Evolutionary conservation across 2,113 vertebrate species (phyloP), one percentile per base, ranked within the genome.

Genomic region (Crypturellus undulatus): DNA sequence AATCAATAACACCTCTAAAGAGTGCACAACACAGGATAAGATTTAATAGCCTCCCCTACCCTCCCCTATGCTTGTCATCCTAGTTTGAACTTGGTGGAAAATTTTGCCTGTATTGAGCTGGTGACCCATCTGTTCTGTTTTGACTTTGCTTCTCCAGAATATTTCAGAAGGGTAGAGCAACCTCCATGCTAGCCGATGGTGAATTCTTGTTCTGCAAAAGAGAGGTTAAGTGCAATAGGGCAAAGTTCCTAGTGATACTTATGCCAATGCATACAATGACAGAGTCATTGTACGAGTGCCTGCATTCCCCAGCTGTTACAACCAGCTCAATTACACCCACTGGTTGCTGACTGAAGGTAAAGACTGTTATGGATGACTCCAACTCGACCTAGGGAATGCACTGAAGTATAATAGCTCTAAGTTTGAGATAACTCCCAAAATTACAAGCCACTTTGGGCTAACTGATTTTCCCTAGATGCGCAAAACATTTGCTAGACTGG

Each of bases 231-330:
- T 2, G 2, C 59, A 87, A 62, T 0, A 89, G 26, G 76, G 68
- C 64, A 90, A 77, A 90, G 73, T 70, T 92, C 76, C 92, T 94
- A 80, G 42, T 4, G 16, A 10, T 63, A 26, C 47, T 83, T 70
- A 34, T 25, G 40, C 88, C 92, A 92, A 42, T 32, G 76, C 59
- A 80, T 75, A 92, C 68, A 94, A 51, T 78, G 93, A 70, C 65
- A 65, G 0, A 7, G 81, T 49, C 20, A 9, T 32, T 88, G 76
- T 65, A 85, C 2, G 2, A 82, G 70, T 15, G 45, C 76, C 59
- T 79, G 49, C 79, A 63, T 80, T 96, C 78, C 79, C 59, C 68
- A 84, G 87, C 51, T 80, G 36, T 71, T 85, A 40, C 42, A 79
- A 54, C 30, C 51, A 45, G n/a, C 76, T 80, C 79, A 45, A 30